These are phyloP conservation scores for Amazona guildingii DNA, from an alignment of 2,113 vertebrate genomes.

Conservation along the genomic window DNA sequence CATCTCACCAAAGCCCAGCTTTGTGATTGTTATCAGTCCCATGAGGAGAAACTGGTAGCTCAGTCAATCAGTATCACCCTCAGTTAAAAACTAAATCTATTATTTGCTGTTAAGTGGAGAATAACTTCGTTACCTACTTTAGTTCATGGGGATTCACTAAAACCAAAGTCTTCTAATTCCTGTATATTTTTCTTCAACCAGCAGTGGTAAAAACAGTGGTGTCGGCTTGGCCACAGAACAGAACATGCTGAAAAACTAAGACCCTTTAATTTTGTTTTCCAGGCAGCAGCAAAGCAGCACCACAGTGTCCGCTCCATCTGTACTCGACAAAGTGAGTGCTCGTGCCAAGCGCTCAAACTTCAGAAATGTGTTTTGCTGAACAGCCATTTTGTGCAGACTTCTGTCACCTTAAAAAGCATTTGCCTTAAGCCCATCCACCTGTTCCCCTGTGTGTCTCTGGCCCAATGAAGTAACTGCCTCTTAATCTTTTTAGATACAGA, in stretches of 20 bases:
- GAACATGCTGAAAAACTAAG: neutral
- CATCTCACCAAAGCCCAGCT: neutral
- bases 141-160: neutral
- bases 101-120: neutral
- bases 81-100: neutral
- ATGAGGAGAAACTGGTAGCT: neutral
- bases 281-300: conserved; percentile 60
- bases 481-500: neutral
- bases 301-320: conserved; percentile 58
- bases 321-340: conserved; percentile 68
- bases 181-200: neutral
- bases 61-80: neutral
- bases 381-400: conserved; percentile 2
- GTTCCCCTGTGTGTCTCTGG: neutral
- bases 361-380: neutral
- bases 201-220: neutral
- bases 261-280: conserved; percentile 45
- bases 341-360: neutral
- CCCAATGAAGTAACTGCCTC: neutral
- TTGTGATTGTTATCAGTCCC: neutral
- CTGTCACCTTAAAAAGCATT: conserved; percentile 21
- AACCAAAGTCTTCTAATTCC: neutral
- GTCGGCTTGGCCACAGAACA: neutral
- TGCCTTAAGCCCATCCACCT: neutral
- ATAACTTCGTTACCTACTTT: neutral